Conservation (phyloP, 2,888 invertebrate species). For the Julus scandinavius region DNA sequence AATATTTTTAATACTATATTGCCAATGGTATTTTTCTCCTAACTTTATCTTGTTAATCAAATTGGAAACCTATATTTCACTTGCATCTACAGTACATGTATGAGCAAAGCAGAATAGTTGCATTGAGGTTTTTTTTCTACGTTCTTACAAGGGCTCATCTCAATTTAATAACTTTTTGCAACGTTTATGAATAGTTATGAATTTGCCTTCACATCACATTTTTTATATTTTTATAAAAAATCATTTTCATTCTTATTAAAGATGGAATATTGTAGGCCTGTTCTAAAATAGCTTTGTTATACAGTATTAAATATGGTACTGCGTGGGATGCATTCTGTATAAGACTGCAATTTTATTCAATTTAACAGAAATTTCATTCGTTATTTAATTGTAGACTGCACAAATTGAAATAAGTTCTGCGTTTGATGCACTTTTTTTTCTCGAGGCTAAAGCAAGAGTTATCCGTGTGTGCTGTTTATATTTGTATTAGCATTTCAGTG, state of each 20-base stretch:
- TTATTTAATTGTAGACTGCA: not conserved
- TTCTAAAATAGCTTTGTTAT: not conserved
- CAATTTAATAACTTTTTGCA: not conserved
- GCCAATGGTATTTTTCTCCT: not conserved
- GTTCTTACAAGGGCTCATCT: constrained; percentile 6
- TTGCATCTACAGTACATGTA: not conserved
- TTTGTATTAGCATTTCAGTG: too few relatives aligned
- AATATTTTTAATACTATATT: constrained; percentile 2
- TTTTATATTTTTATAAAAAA: not conserved
- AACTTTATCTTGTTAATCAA: not conserved
- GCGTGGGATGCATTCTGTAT: not conserved
- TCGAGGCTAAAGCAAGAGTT: not conserved
- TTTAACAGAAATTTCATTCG: not conserved
- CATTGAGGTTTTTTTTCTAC: not conserved
- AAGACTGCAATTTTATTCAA: not conserved
- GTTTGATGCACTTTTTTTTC: not conserved
- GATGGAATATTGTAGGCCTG: not conserved
- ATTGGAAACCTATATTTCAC: not conserved
- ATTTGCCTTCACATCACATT: not conserved
- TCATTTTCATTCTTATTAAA: not conserved
- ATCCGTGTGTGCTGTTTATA: too few relatives aligned
- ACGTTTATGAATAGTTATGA: not conserved
- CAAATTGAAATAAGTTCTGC: not conserved
- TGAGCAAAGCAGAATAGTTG: not conserved
- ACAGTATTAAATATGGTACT: not conserved